Evolutionary conservation across 2,888 invertebrate species (phyloP).

Genomic region (Nymphalis polychloros): DNA sequence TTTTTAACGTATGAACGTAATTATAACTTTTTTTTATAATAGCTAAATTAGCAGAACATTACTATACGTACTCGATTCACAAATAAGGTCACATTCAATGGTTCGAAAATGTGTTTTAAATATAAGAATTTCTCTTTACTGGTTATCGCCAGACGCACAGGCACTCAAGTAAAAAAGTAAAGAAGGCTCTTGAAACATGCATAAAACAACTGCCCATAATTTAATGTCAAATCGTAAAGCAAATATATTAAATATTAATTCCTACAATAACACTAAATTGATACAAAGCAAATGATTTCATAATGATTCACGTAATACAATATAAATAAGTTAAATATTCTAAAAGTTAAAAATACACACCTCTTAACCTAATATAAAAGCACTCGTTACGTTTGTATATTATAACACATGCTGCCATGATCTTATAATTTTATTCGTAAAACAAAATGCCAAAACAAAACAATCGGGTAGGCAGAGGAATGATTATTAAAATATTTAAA

Average conservation of each 20-base stretch:
- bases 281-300: slow-evolving; percentile 79
- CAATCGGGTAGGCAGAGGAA: slow-evolving; percentile 66
- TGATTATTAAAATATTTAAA: slow-evolving; percentile 65
- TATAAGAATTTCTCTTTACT: slow-evolving; percentile 46
- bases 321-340: slow-evolving; percentile 82
- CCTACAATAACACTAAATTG: slow-evolving; percentile 78
- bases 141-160: slow-evolving; percentile 60
- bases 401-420: slow-evolving; percentile 54
- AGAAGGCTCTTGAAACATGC: slow-evolving; percentile 71
- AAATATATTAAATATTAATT: slow-evolving; percentile 80
- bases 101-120: slow-evolving; percentile 58
- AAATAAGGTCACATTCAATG: slow-evolving; percentile 64
- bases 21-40: slow-evolving; percentile 65
- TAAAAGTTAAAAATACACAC: slow-evolving; percentile 82
- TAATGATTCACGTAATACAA: slow-evolving; percentile 79
- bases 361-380: slow-evolving; percentile 80
- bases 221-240: slow-evolving; percentile 73
- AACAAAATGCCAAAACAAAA: slow-evolving; percentile 66
- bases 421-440: slow-evolving; percentile 47
- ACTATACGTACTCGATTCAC: slow-evolving; percentile 48
- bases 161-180: slow-evolving; percentile 73
- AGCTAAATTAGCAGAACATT: slow-evolving; percentile 61
- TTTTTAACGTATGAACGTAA: slow-evolving; percentile 65
- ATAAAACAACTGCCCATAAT: slow-evolving; percentile 74
- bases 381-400: slow-evolving; percentile 69